Base-by-base conservation (phyloP, 2,888 invertebrate species). In the Chaetogeoica ovagalla region DNA sequence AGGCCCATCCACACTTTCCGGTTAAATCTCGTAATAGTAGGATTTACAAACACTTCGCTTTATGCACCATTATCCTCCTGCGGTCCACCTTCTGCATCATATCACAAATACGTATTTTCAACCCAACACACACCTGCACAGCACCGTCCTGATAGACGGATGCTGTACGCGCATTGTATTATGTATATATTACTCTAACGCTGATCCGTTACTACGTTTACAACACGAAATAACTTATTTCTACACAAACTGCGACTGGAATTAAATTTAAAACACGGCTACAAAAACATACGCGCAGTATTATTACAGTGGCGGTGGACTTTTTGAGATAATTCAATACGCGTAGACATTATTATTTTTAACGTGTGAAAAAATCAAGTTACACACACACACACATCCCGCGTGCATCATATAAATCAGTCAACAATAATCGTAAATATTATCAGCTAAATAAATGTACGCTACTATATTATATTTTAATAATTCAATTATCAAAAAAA, bases 21-120 rank as follows among this genome's bases (percentile, higher is more conserved):
- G 30, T 63, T 52, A 37, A 73, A 63, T 63, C 30, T n/a, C 37
- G 30, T 74, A 74, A 65, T 65, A 63, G 21, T 21, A 17, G 74
- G 74, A 74, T 74, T 65, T 65, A 65, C 74, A 74, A 65, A 65
- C 74, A 55, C 52, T 74, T 65, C 65, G 65, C 65, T 74, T 74
- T 63, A 74, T 63, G 63, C 48, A 74, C 55, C 63, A 74, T 63
- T 73, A 63, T 73, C 30, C 48, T 62, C 17, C 17, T 63, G 52
- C 48, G 37, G 55, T 63, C 63, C 52, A 55, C n/a, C 17, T 63
- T 52, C 37, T 63, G n/a, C 21, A 37, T 74, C 48, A 30, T 59
- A 52, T 73, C n/a, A n/a, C n/a, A n/a, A n/a, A n/a, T n/a, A n/a
- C n/a, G n/a, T n/a, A n/a, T n/a, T n/a, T n/a, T 73, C 52, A 62